Evolutionary conservation across 2,888 invertebrate species (phyloP).

Genomic region (Drosophila ustulata): DNA sequence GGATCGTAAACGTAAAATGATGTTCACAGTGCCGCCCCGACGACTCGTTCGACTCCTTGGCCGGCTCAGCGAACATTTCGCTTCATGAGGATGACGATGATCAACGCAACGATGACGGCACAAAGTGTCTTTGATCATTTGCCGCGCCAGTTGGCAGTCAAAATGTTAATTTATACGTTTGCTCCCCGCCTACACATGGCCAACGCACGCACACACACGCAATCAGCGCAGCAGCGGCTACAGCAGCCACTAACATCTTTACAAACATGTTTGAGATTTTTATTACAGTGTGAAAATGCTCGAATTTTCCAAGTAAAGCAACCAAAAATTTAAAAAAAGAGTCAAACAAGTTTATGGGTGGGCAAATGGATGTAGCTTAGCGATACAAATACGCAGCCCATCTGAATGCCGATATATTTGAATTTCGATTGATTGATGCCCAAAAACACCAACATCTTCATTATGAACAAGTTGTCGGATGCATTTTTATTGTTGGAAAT

Average conservation of each 20-base stretch:
- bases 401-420: conserved; percentile 15
- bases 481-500: conserved; percentile 74
- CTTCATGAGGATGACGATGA: conserved; percentile 56
- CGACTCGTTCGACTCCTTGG: conserved; percentile 10
- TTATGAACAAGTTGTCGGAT: conserved; percentile 65
- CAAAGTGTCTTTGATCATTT: conserved; percentile 79
- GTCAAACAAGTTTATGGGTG: conserved; percentile 81
- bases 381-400: conserved; percentile 15
- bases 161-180: conserved; percentile 81
- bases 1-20: conserved; percentile 82
- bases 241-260: conserved; percentile 76
- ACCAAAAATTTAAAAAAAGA: conserved; percentile 43
- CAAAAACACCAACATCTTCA: conserved; percentile 65
- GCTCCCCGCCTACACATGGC: conserved; percentile 65
- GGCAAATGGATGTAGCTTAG: conserved; percentile 44
- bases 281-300: conserved; percentile 78
- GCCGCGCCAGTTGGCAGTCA: conserved; percentile 82
- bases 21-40: conserved; percentile 65
- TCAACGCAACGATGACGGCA: conserved; percentile 79
- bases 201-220: conserved; percentile 15
- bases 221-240: conserved; percentile 10
- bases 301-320: conserved; percentile 66
- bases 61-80: conserved; percentile 6
- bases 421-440: conserved; percentile 73
- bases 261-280: conserved; percentile 82